Base-by-base conservation (phyloP, 2,797 vertebrate genomes). In the Megalops cyprinoides region DNA sequence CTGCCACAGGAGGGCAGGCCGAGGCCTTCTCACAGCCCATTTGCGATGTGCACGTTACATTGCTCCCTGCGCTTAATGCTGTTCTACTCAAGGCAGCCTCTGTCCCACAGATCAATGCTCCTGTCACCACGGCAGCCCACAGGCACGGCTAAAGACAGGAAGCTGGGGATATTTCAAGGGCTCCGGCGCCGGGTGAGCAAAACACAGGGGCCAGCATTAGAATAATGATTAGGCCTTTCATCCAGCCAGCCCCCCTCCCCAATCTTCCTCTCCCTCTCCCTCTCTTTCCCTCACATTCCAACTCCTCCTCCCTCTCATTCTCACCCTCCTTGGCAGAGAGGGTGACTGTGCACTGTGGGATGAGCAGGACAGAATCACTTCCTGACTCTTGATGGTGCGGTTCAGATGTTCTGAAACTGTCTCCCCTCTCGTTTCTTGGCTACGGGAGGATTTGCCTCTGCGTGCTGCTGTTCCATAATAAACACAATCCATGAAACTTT, bases 221-320 rank as follows among this genome's bases (percentile, higher is more conserved):
- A 77, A 60, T 77, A 76, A 51, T 53, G 37, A 49, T 56, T 25
- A 58, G 74, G 18, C 31, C 74, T 53, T 23, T 51, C 48, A 75
- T 75, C 20, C 34, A 9, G 18, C 31, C 2, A 25, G 31, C 5
- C 75, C 51, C 23, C 49, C 4, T 49, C 75, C 46, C 49, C 48
- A 23, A 7, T 51, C 18, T 39, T 15, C 28, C 14, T 5, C n/a
- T 73, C 23, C 46, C 31, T 20, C 31, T 9, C 49, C 4, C 15
- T 39, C 62, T 37, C 31, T 15, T 37, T 15, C 34, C 18, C n/a
- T n/a, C n/a, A n/a, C n/a, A n/a, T 15, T 28, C 14, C 7, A 10
- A 8, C 3, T 9, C 56, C 25, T 25, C 53, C 20, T n/a, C 23
- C 34, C 28, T 18, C 58, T 67, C 6, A 39, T 67, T 39, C 31